Base-by-base conservation (phyloP, 2,797 vertebrate genomes). In the Paramormyrops hopkinsi region DNA sequence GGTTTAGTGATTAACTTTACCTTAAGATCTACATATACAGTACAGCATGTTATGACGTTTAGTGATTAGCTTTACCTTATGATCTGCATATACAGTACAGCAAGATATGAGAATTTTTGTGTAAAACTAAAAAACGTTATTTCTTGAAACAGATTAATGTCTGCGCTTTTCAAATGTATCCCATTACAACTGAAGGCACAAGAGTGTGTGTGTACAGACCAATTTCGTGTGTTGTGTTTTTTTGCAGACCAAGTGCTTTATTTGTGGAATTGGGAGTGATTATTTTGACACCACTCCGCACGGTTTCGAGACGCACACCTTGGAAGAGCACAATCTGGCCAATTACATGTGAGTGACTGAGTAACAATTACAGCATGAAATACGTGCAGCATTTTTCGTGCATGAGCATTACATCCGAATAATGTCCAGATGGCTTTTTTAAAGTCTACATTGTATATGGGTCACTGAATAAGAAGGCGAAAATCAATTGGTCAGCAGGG, bases 211-310 rank as follows among this genome's bases (percentile, higher is more conserved):
- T 59, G 25, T 86, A 46, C 2, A 4, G 46, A 33, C 44, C 48
- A 41, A 53, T 86, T 37, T 50, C 17, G 59, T 65, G 11, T 14
- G 46, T 22, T 65, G 4, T 88, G 14, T 56, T 48, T 73, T 73
- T 73, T 11, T 54, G 8, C 94, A 99, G 98, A 99, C 98, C 2
- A 99, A 99, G 93, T 99, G 98, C 91, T 99, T 99, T 94, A 99
- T 99, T 93, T 99, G 98, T 25, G 98, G 98, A 46, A 98, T 99
- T 2, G 98, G 98, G 92, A 99, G 98, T 2, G 98, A 99, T 93
- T 99, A 99, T 93, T 99, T 99, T 76, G 98, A 99, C 86, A 97
- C 97, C 0, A 98, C 98, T 0, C 98, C 98, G 0, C 98, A 99
- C 0, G 98, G 98, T 79, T 99, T 99, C 76, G 98, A 99, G 94